Base-by-base conservation (phyloP, 2,888 invertebrate genomes). In the Macropis europaea region DNA sequence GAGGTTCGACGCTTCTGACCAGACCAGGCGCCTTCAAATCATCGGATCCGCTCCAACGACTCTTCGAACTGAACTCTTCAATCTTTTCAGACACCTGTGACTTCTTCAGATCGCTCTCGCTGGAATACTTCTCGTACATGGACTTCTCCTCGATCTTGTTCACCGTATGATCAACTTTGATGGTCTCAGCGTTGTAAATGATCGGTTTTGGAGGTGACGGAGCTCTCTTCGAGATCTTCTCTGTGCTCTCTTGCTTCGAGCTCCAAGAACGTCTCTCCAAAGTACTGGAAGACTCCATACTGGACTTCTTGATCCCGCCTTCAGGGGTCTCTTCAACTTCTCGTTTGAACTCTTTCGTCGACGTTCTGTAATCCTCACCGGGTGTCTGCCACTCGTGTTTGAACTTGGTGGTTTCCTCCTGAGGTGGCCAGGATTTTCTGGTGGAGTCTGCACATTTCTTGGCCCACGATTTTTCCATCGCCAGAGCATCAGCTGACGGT, bases 391-490 rank as follows among this genome's bases (percentile, higher is more conserved):
- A 88, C 72, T 90, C 71, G 78, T 88, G 81, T 71, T 87, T 80
- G 66, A 86, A 77, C 57, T 81, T 50, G 57, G 81, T 79, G 28
- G 82, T 70, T 77, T 88, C 79, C 9, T 71, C 78, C 43, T 73
- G 88, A 32, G 92, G 91, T n/a, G 92, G 92, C 92, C 92, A 92
- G 0, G 91, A 89, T 74, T 91, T 91, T 63, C 91, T 91, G n/a
- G 89, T 84, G 30, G 90, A 87, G 0, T 90, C 90, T 26, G 90
- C 88, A 69, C 89, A 90, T 79, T 92, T 92, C 62, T 91, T 91
- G 2, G 93, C 92, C 94, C 94, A 94, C 0, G 93, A 90, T 85
- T 93, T 94, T 76, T 94, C 94, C 94, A 94, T 94, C 61, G 92
- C 91, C 43, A 94, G 83, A 0, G 91, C 94, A 84, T 94, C 93